Conservation (phyloP, 2,113 vertebrate genomes). For the Sisor rabdophorus region DNA sequence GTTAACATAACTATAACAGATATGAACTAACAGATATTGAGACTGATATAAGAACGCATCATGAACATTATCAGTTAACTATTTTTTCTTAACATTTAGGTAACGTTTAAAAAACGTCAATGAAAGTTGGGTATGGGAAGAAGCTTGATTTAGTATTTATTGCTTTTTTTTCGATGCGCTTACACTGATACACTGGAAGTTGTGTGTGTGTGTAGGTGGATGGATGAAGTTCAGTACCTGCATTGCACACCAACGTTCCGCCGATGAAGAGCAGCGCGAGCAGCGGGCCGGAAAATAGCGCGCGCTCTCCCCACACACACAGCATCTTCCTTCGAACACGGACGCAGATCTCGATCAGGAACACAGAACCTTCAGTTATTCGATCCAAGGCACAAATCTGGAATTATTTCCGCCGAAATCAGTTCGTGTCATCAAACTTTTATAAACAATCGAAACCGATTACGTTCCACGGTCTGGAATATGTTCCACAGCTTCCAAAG, state of each 20-base stretch:
- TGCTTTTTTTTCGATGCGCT: neutral
- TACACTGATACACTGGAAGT: neutral
- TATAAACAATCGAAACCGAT: neutral
- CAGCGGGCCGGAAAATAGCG: slow-evolving; percentile 56
- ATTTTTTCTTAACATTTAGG: no score
- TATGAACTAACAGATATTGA: no score
- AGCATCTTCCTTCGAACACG: slow-evolving; percentile 65
- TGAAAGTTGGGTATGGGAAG: no score
- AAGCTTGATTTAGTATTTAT: neutral
- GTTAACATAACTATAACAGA: no score
- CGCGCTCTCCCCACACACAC: slow-evolving; percentile 60
- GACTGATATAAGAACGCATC: no score
- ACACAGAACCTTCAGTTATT: slow-evolving; percentile 1
- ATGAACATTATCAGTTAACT: no score
- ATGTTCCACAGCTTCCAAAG: slow-evolving; percentile 29
- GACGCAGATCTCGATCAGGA: slow-evolving; percentile 35
- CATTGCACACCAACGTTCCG: slow-evolving; percentile 53
- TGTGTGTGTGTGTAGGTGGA: neutral
- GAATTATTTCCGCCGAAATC: slow-evolving; percentile 17
- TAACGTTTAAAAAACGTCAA: no score
- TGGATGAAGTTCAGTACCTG: slow-evolving; percentile 59
- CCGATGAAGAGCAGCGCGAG: slow-evolving; percentile 62
- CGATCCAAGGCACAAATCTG: neutral
- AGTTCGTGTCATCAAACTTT: slow-evolving; percentile 23
- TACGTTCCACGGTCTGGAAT: slow-evolving; percentile 1